phyloP scores from a whole-genome alignment of 2,797 vertebrate species.

The Danio choprae region DNA sequence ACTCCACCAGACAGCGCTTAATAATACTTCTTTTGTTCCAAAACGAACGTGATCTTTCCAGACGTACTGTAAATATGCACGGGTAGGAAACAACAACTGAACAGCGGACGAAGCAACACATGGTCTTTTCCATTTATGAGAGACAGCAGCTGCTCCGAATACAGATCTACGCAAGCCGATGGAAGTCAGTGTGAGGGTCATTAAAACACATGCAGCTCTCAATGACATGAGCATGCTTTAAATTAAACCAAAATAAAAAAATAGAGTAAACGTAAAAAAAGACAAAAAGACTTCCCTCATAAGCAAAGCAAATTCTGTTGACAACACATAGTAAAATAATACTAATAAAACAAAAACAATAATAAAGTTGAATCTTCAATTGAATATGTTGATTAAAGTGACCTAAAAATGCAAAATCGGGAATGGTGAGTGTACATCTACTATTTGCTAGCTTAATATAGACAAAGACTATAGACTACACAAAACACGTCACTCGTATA shows the following conservation, averaged over 20 bases:
- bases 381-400: no score
- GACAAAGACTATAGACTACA: no score
- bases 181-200: neutral
- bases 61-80: neutral
- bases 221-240: neutral
- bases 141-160: conserved; percentile 15
- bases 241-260: neutral
- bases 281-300: neutral
- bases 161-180: conserved; percentile 1
- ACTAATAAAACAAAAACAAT: no score
- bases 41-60: conserved; percentile 30
- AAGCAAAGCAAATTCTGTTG: neutral
- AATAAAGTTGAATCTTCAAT: no score
- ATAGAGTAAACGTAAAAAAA: no score
- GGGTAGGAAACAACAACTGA: neutral
- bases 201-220: conserved; percentile 11
- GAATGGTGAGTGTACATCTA: no score
- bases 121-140: conserved; percentile 14
- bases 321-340: neutral
- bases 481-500: no score
- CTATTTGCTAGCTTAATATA: no score
- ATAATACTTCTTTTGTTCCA: conserved; percentile 39
- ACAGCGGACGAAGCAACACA: conserved; percentile 5
- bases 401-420: no score
- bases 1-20: neutral